Percentiles rank a stretch among this genome's conserved stretches.
phyloP scores from a whole-genome alignment of 2,113 vertebrate genomes.

The Phyllopteryx taeniolatus region DNA sequence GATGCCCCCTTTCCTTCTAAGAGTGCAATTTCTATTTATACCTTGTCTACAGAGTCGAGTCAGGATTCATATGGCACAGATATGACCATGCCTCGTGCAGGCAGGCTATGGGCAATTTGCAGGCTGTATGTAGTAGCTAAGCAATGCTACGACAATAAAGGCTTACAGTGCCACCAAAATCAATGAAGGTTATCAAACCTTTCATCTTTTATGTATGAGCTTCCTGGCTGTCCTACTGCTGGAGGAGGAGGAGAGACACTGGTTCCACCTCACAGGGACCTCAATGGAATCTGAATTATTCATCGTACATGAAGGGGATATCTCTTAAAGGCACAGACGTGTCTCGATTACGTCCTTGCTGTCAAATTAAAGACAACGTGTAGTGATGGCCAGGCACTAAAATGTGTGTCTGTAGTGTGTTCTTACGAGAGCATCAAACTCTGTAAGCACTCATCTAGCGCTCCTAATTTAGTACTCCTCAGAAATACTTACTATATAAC shows the following conservation, averaged over 20 bases:
- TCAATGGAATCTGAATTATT: constrained; percentile 63
- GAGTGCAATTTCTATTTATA: constrained; percentile 62
- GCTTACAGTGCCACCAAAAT: constrained; percentile 69
- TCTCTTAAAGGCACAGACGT: constrained; percentile 57
- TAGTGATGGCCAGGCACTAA: constrained; percentile 2
- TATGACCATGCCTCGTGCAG: constrained; percentile 44
- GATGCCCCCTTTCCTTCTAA: constrained; percentile 33
- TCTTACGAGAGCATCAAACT: no score
- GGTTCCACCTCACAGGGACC: constrained; percentile 70
- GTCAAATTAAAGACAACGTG: constrained; percentile 42
- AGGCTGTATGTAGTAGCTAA: constrained; percentile 31
- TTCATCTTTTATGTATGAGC: constrained; percentile 95
- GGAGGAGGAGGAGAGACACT: constrained; percentile 81
- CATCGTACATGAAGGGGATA: constrained; percentile 58
- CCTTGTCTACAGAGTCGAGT: constrained; percentile 43
- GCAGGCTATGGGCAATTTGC: constrained; percentile 50
- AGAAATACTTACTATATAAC: no score
- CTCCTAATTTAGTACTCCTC: no score
- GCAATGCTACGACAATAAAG: constrained; percentile 47
- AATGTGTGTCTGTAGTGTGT: neutral
- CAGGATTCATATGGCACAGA: constrained; percentile 56
- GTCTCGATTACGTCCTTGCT: constrained; percentile 35
- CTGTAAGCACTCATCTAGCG: no score
- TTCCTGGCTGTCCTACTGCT: constrained; percentile 76
- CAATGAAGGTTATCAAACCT: constrained; percentile 84